Conservation (phyloP, 2,113 vertebrate species). For the Origma solitaria region DNA sequence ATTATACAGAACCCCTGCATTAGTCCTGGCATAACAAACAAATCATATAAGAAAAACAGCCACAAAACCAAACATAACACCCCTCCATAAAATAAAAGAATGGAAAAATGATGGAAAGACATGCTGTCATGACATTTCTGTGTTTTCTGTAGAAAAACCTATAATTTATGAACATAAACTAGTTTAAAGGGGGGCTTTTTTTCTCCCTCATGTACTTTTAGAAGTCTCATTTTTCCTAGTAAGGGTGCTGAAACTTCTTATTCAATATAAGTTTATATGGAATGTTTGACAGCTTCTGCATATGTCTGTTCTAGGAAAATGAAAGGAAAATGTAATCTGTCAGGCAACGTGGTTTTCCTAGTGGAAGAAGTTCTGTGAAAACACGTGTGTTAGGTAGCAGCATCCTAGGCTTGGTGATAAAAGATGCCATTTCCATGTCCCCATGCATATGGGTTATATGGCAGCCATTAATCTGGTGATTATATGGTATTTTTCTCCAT, state of each 20-base stretch:
- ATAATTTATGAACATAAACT: not conserved
- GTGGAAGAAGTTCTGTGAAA: not conserved
- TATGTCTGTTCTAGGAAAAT: not conserved
- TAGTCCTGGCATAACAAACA: not conserved
- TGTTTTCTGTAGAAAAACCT: not conserved
- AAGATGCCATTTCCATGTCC: not conserved
- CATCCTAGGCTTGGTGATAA: accelerated
- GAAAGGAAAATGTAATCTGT: not conserved
- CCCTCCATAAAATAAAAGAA: not conserved
- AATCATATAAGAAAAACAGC: not conserved
- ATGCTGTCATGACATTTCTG: not conserved
- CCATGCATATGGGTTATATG: accelerated
- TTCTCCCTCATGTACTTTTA: accelerated
- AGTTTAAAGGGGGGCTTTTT: not conserved
- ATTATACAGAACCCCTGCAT: not conserved
- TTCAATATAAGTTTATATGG: not conserved
- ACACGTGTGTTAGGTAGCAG: accelerated
- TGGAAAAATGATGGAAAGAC: not conserved
- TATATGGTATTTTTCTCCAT: not conserved
- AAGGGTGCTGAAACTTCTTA: not conserved
- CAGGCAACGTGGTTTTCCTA: not conserved
- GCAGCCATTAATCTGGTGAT: not conserved
- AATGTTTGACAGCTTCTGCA: not conserved
- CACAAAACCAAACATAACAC: not conserved
- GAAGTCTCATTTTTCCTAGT: not conserved